A percentile compares a stretch with the other conserved stretches of the same genome.
Conservation (phyloP, 2,888 invertebrate species). For the Mantis religiosa region DNA sequence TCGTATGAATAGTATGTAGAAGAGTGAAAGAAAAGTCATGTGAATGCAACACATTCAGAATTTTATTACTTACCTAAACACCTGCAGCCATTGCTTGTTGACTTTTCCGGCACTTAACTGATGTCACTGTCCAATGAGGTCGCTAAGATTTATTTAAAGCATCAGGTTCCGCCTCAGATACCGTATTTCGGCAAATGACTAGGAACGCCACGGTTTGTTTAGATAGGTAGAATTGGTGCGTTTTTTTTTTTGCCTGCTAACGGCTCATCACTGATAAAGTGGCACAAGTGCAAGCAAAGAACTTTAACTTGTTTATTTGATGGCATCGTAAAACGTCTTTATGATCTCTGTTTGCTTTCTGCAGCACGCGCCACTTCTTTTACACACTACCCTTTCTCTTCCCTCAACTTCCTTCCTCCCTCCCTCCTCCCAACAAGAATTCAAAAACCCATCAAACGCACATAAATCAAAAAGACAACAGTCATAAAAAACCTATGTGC, state of each 20-base stretch:
- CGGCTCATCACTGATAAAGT: not conserved
- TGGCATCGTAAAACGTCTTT: constrained; percentile 22
- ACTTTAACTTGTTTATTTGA: constrained; percentile 23
- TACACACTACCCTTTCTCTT: not conserved
- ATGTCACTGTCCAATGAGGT: too few species aligned
- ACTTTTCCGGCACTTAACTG: too few species aligned
- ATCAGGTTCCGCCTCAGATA: too few species aligned
- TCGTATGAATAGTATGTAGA: too few species aligned
- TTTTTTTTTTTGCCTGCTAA: not conserved
- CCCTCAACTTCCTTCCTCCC: not conserved
- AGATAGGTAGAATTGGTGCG: not conserved
- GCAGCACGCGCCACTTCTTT: constrained; percentile 10
- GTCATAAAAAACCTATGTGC: constrained; percentile 5
- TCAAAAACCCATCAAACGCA: constrained; percentile 13
- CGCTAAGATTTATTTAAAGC: too few species aligned
- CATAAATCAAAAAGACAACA: constrained; percentile 1
- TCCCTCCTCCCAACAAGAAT: not conserved
- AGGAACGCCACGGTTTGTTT: not conserved
- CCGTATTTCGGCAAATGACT: not conserved
- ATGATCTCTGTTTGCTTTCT: constrained; percentile 8
- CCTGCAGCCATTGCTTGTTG: too few species aligned
- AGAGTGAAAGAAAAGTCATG: too few species aligned
- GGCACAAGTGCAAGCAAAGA: constrained; percentile 9
- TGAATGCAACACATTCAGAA: too few species aligned
- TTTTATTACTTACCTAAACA: too few species aligned